Evolutionary conservation across 2,888 invertebrate species (phyloP), one percentile per base, ranked within the genome.

Genomic region (Orchesellides sinensis): DNA sequence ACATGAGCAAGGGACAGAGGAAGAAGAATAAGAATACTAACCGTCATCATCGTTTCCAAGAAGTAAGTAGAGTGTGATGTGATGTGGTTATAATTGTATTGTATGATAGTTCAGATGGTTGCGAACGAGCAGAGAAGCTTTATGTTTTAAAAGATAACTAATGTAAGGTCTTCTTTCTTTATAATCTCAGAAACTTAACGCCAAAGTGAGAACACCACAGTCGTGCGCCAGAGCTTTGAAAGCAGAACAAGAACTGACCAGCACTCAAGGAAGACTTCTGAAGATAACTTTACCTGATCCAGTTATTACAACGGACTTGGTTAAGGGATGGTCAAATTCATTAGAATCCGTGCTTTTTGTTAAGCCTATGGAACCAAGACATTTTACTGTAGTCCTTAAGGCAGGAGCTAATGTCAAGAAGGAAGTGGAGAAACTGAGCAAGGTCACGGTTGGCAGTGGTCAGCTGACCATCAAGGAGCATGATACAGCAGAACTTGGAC

Each of bases 321-420:
- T 87, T 1, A 47, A 68, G 32, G 77, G 69, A n/a, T 86, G 87
- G 87, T 82, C 74, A 4, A 12, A 72, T 4, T 40, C 52, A 0
- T 77, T 88, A 19, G 88, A 88, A 75, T 82, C 78, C 29, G 85
- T 83, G n/a, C 75, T 88, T 29, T 88, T 88, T 61, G 78, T 80
- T 3, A 84, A 82, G 35, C 80, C 86, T 4, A 61, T 88, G 3
- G 88, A 87, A 66, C 84, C 86, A 0, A 49, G 88, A 10, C 77
- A 83, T 14, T 88, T 88, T 68, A 65, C 86, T 8, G 21, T 88
- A n/a, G 84, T 87, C 10, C 79, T 88, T 17, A 86, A 86, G 45
- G 84, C 83, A 14, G 81, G 78, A 29, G 54, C 74, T 8, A 83
- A 88, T 56, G 68, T 86, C 21, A 87, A 87, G 68, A 88, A 88